Percentiles rank a stretch among this genome's conserved stretches.
Conservation (phyloP, 2,113 vertebrate species). For the Melozone crissalis region DNA sequence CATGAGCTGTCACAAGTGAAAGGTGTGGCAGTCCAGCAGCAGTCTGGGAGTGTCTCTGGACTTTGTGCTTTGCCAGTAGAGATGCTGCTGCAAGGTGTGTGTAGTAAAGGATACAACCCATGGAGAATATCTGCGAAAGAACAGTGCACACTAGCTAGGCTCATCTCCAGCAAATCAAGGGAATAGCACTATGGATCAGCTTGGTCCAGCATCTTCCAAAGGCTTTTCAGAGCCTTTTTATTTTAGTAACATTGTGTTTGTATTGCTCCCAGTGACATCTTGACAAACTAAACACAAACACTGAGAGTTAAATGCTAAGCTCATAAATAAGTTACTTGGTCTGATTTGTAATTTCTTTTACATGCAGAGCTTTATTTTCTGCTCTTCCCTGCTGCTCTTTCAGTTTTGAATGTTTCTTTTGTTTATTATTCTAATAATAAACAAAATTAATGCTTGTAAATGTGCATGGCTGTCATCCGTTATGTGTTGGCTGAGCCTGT, state of each 20-base stretch:
- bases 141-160: neutral
- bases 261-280: neutral
- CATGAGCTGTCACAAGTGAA: neutral
- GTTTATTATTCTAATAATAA: slow-evolving; percentile 49
- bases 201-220: neutral
- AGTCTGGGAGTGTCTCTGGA: neutral
- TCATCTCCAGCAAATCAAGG: neutral
- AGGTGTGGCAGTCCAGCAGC: neutral
- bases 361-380: neutral
- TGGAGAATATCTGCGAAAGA: neutral
- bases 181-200: neutral
- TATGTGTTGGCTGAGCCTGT: slow-evolving; percentile 13
- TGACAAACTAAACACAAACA: neutral
- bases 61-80: neutral
- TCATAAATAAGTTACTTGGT: slow-evolving; percentile 50
- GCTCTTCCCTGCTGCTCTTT: neutral
- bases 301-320: neutral
- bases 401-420: slow-evolving; percentile 40
- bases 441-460: slow-evolving; percentile 28
- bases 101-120: neutral
- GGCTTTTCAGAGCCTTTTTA: neutral
- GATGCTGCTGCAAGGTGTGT: neutral
- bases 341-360: slow-evolving; percentile 46
- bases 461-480: neutral
- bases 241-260: neutral